Conservation (phyloP, 2,888 invertebrate species). For the Rhagonycha lutea region DNA sequence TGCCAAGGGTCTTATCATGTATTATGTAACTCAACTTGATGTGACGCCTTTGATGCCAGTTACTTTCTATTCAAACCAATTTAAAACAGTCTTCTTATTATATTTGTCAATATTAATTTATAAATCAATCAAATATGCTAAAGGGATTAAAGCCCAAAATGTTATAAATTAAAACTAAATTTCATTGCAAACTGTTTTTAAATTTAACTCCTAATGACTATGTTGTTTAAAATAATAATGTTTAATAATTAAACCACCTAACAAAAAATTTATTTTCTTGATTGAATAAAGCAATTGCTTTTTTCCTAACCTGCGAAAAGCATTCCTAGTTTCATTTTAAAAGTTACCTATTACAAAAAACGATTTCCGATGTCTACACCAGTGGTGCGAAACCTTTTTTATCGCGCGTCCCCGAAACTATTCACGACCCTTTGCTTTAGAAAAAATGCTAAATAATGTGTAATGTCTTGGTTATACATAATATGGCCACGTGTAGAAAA, state of each 20-base stretch:
- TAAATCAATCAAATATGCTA: constrained; percentile 10
- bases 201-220: background rate
- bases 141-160: background rate
- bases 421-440: background rate
- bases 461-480: background rate
- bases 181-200: background rate
- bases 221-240: background rate
- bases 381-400: background rate
- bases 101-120: constrained; percentile 12
- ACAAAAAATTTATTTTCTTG: background rate
- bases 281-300: background rate
- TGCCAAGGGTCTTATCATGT: constrained; percentile 48
- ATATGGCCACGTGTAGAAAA: no score
- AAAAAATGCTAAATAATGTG: background rate
- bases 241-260: background rate
- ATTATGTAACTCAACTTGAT: constrained; percentile 49
- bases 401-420: background rate
- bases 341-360: background rate
- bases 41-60: constrained; percentile 44
- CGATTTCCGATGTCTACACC: background rate
- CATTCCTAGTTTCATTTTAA: background rate
- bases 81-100: constrained; percentile 24
- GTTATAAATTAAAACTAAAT: background rate
- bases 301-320: background rate
- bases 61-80: constrained; percentile 31